Evolutionary conservation across 2,888 invertebrate genomes (phyloP), one percentile per base, ranked within the genome.

Genomic region (Scaptomyza tumidula): DNA sequence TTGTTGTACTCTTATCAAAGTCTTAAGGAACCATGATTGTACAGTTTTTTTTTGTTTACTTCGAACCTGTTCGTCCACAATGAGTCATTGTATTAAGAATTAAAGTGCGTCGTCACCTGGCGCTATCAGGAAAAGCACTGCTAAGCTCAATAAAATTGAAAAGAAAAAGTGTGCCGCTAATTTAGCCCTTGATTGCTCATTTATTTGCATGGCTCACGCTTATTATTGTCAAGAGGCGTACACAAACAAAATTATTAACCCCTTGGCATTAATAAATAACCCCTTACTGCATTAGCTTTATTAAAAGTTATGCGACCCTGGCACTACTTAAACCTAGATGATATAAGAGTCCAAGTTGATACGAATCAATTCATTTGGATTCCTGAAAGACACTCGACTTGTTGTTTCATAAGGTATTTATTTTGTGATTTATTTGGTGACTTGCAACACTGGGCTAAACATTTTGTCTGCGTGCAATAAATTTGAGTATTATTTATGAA

Each of bases 141-240:
- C 56, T 59, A 69, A 83, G 84, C 78, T 58, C 50, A 45, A 69
- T 63, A 68, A 75, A 83, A 69, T 74, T 31, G 31, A 31, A 31
- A 81, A 11, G 13, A 11, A 35, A 35, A 13, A 35, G 13, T 74
- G 71, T 60, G 66, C 69, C 69, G 66, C 74, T 88, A 86, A 83
- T 82, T 86, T 79, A 60, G 59, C 70, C 57, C 70, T 75, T 79
- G 75, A 82, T 87, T 79, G 86, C 46, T 62, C 76, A 69, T 78
- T 81, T 68, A 79, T 86, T 85, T 85, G 71, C 80, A 61, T 61
- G 60, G 56, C 65, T 54, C 61, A 57, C 62, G 64, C 71, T 73
- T 61, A 71, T 76, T 61, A 68, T 76, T 76, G 60, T 60, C 50
- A 54, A 31, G 52, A 31, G 52, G 14, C 33, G 49, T 55, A 59